Conservation (phyloP, 2,888 invertebrate species). For the Rotaria macrura region DNA sequence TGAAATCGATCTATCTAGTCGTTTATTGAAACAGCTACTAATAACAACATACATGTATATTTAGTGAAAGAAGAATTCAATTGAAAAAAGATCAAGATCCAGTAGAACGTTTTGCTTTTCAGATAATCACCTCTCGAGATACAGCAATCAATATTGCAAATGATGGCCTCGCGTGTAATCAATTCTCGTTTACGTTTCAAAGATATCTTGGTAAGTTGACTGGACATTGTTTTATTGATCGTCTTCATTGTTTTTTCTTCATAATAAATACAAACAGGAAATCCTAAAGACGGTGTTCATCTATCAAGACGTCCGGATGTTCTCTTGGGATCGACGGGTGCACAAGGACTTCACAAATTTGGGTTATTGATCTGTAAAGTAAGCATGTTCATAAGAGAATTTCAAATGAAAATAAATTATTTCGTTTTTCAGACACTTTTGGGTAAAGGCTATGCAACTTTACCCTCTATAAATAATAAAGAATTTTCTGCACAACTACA, state of each 20-base stretch:
- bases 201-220: neutral
- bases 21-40: neutral
- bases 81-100: neutral
- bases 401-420: neutral
- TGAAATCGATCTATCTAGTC: too few species aligned
- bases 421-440: neutral
- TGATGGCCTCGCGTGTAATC: neutral
- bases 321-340: neutral
- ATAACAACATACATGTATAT: too few species aligned
- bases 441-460: neutral
- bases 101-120: neutral
- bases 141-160: neutral
- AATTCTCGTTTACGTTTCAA: neutral
- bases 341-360: neutral
- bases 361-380: slow-evolving; percentile 10
- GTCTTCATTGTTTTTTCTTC: neutral
- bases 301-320: neutral
- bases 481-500: neutral
- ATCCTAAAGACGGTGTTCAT: neutral
- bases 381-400: neutral
- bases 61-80: neutral
- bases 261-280: neutral
- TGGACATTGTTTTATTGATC: neutral
- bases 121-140: neutral
- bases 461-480: neutral